These are phyloP conservation scores for Ostrea edulis DNA, from an alignment of 1,140 invertebrate species.

Conservation along the genomic window DNA sequence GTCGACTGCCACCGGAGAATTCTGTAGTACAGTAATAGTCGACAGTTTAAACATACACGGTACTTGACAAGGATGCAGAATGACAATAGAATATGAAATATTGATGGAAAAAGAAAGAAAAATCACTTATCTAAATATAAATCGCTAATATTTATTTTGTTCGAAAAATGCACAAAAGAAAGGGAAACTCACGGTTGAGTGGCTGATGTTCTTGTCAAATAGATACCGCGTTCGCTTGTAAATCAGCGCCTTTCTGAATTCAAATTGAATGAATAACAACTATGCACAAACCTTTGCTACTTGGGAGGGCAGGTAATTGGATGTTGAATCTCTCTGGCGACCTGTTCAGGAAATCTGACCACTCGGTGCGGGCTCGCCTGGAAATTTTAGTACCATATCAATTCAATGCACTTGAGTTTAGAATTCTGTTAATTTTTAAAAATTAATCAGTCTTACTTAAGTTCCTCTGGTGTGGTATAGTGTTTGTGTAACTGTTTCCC, in stretches of 20 bases:
- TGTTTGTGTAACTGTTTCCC: constrained; percentile 71
- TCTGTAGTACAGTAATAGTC: too few relatives aligned
- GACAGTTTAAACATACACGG: too few relatives aligned
- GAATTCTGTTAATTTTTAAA: not conserved
- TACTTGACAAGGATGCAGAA: too few relatives aligned
- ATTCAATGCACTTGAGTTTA: not conserved
- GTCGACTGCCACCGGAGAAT: too few relatives aligned
- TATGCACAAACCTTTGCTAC: constrained; percentile 60
- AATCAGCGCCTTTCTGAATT: not conserved
- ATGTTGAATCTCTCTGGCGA: constrained; percentile 74
- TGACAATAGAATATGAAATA: too few relatives aligned
- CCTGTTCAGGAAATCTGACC: constrained; percentile 75
- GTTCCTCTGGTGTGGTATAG: constrained; percentile 75
- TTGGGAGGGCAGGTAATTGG: constrained; percentile 69
- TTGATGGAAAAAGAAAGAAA: too few relatives aligned
- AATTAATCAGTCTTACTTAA: constrained; percentile 67
- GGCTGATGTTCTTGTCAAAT: not conserved
- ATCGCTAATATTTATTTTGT: too few relatives aligned
- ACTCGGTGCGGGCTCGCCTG: constrained; percentile 70
- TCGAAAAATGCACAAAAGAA: too few relatives aligned
- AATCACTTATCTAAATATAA: too few relatives aligned
- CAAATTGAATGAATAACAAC: not conserved
- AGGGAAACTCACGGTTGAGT: too few relatives aligned
- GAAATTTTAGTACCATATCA: constrained; percentile 26
- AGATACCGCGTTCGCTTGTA: not conserved